Evolutionary conservation across 2,888 invertebrate species (phyloP), one percentile per base, ranked within the genome.

Genomic region (Hyppa rectilinea): DNA sequence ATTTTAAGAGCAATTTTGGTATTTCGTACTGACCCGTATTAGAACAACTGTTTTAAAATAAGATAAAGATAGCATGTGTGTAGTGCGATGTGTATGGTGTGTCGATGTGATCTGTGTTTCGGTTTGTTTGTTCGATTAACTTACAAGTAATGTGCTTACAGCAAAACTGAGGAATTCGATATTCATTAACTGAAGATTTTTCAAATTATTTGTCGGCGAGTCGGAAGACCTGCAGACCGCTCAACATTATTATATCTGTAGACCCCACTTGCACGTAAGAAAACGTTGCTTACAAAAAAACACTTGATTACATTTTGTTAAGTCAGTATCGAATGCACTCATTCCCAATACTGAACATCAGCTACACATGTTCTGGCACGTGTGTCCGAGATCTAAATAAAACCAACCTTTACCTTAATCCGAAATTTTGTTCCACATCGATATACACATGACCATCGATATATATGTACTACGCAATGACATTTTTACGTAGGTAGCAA

Each of bases 371-470:
- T 34, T 56, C 26, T 77, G 56, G 49, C 58, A 45, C 45, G 26
- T 71, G 55, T 29, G 43, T 61, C n/a, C 20, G 47, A 78, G 36
- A 47, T 75, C 73, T 79, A 75, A 75, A 79, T 75, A 73, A 73
- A 79, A 50, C 45, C 62, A 75, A 61, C 74, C 80, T 75, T 79
- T 75, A 74, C 74, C 80, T 79, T 79, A 79, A 50, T 79, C 47
- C 34, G 53, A 29, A 70, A 72, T 59, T 59, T 59, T 34, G 52
- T 47, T 78, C 70, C 55, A 56, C 62, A 61, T 73, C 73, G 55
- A 79, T 56, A 60, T 52, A 52, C 80, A 62, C 80, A 73, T 58
- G 62, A n/a, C n/a, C 62, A 61, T 73, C 73, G 55, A 79, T 56
- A 60, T 52, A 52, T 74, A 62, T 74, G n/a, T n/a, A n/a, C n/a